These are phyloP conservation scores for Acanthosoma haemorrhoidale DNA, from an alignment of 2,888 invertebrate species.

Conservation along the genomic window DNA sequence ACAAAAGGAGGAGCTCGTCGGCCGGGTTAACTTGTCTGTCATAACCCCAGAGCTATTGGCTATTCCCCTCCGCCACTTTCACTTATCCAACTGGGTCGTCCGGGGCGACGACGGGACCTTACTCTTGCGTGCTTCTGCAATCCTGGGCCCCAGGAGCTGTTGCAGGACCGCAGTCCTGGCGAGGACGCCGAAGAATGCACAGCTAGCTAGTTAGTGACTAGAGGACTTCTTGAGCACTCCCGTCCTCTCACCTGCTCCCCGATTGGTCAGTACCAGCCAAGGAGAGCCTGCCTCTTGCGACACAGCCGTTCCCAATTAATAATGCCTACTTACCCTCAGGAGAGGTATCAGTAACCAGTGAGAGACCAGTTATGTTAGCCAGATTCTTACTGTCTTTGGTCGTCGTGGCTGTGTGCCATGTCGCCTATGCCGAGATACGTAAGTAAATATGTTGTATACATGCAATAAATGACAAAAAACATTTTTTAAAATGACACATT, in stretches of 20 bases:
- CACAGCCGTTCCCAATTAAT: not conserved
- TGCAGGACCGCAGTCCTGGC: not conserved
- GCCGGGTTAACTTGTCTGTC: no score
- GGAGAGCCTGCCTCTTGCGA: not conserved
- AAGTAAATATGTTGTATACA: not conserved
- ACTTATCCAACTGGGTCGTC: slow-evolving; percentile 14
- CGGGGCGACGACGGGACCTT: not conserved
- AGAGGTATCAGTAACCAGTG: not conserved
- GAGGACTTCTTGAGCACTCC: not conserved
- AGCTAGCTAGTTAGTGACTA: no score
- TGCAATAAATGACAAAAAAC: not conserved
- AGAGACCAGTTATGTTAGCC: not conserved
- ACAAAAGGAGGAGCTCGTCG: no score
- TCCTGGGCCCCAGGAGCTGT: no score
- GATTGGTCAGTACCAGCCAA: not conserved
- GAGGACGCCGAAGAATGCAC: not conserved
- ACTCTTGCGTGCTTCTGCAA: no score
- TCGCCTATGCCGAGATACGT: not conserved
- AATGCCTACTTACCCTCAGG: not conserved
- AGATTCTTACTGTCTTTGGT: not conserved
- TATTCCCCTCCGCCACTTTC: slow-evolving; percentile 5
- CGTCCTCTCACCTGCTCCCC: not conserved
- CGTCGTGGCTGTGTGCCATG: slow-evolving; percentile 1
- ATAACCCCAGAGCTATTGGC: slow-evolving; percentile 11
- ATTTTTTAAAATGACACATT: not conserved